These are phyloP conservation scores for Probosciger aterrimus DNA, from an alignment of 2,113 vertebrate genomes.

Conservation along the genomic window DNA sequence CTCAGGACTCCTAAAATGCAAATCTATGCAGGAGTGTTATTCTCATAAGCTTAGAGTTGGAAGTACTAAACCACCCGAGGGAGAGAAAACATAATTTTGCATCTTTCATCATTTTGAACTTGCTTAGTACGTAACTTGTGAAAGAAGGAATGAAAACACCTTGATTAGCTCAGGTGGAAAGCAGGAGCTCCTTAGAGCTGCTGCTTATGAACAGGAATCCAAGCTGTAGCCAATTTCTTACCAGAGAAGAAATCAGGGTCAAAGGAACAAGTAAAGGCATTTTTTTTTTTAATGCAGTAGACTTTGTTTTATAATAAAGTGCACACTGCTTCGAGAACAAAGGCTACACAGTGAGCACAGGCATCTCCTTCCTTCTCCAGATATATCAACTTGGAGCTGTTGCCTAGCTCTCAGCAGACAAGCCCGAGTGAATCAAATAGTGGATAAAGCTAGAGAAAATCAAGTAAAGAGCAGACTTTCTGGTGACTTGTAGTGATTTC, in stretches of 20 bases:
- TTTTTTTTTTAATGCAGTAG: background rate
- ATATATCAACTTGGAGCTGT: background rate
- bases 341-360: background rate
- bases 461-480: background rate
- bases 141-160: background rate
- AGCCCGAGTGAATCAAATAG: background rate
- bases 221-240: background rate
- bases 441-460: background rate
- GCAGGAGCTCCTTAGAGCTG: background rate
- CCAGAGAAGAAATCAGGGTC: background rate
- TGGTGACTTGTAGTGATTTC: background rate
- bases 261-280: background rate
- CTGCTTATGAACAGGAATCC: background rate
- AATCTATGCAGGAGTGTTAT: background rate
- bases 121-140: background rate
- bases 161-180: background rate
- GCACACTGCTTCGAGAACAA: background rate
- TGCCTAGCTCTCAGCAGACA: background rate
- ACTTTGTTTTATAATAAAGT: background rate
- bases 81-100: slow-evolving; percentile 10
- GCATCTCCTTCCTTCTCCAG: background rate
- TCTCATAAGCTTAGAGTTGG: background rate
- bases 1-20: background rate
- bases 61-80: background rate
- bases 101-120: slow-evolving; percentile 26